These are phyloP conservation scores for Cryptomyrus ogoouensis DNA, from an alignment of 2,113 vertebrate species.

Conservation along the genomic window DNA sequence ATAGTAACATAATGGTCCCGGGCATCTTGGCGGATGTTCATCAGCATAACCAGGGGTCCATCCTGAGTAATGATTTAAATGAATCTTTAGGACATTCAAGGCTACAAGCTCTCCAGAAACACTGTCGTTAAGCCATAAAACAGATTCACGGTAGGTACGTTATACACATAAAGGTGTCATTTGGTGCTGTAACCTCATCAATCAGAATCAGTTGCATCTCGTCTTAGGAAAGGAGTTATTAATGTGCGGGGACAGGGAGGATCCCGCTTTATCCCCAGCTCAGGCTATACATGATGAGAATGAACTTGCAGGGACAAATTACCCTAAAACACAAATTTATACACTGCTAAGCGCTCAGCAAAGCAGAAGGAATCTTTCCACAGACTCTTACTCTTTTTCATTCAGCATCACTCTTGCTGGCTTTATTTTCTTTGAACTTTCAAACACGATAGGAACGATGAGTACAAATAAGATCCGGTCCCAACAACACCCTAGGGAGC, in stretches of 20 bases:
- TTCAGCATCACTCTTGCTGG: neutral
- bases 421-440: neutral
- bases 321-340: neutral
- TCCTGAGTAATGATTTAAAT: neutral
- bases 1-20: neutral
- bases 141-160: neutral
- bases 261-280: neutral
- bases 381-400: neutral
- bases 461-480: neutral
- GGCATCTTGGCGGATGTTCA: neutral
- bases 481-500: neutral
- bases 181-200: neutral
- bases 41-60: neutral
- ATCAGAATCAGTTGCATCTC: neutral
- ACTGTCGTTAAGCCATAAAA: neutral
- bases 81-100: neutral
- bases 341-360: neutral
- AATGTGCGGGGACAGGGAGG: neutral
- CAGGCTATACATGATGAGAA: neutral
- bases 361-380: neutral
- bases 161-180: neutral
- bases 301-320: neutral
- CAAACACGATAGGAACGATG: neutral
- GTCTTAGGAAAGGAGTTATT: neutral
- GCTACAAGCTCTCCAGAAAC: neutral